Evolutionary conservation across 2,797 vertebrate genomes (phyloP).

Genomic region (Dipus sagitta): DNA sequence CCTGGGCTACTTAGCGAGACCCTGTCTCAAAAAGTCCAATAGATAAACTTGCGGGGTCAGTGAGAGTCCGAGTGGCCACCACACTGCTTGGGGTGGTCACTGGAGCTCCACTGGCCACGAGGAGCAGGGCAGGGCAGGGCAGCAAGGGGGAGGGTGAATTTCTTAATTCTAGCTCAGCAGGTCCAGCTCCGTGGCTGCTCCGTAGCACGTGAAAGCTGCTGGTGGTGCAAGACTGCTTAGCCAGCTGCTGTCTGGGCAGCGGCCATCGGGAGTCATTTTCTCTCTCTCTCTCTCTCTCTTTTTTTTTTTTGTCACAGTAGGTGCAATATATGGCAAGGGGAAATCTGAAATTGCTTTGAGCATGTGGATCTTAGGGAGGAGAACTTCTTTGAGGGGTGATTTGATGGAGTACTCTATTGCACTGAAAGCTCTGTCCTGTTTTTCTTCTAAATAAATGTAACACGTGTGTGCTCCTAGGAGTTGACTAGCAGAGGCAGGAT

Average conservation of each 20-base stretch:
- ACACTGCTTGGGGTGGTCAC: background rate
- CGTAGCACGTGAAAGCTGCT: background rate
- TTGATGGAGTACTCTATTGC: background rate
- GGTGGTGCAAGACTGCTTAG: conserved; percentile 24
- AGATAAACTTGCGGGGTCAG: background rate
- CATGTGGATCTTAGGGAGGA: background rate
- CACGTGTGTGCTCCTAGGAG: background rate
- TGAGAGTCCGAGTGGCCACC: background rate
- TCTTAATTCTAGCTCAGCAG: background rate
- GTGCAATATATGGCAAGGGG: conserved; percentile 33
- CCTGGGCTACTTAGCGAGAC: no score
- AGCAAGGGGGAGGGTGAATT: background rate
- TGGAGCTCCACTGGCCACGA: background rate
- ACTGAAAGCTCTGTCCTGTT: background rate
- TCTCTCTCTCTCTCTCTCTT: no score
- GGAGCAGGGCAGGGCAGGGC: background rate
- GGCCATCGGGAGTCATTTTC: background rate
- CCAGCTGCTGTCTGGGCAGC: conserved; percentile 4
- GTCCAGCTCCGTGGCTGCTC: background rate
- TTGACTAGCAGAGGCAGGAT: background rate
- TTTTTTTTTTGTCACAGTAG: background rate
- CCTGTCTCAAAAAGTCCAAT: background rate
- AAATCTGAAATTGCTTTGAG: conserved; percentile 41
- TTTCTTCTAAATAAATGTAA: background rate
- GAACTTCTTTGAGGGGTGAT: background rate